Conservation (phyloP, 2,113 vertebrate genomes). For the Emydura subglobosa region DNA sequence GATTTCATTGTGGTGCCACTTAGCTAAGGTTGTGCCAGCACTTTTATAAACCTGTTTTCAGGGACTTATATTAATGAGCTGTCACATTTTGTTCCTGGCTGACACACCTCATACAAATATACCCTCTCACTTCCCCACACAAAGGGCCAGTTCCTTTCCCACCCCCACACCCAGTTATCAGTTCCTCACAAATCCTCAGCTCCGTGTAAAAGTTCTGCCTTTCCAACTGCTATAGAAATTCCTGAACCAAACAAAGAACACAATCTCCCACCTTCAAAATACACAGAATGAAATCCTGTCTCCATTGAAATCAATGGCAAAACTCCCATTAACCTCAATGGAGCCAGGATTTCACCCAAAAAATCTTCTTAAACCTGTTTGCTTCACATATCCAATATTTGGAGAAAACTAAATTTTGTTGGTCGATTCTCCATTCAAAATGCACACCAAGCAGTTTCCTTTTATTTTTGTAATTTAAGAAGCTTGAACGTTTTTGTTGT, state of each 20-base stretch:
- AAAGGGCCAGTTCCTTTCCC: neutral
- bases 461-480: neutral
- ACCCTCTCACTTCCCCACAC: neutral
- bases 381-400: neutral
- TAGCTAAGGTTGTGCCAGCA: slow-evolving; percentile 50
- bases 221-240: neutral
- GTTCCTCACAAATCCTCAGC: neutral
- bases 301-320: neutral
- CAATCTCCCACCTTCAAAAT: neutral
- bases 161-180: neutral
- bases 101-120: neutral
- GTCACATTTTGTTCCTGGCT: slow-evolving; percentile 42
- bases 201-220: neutral
- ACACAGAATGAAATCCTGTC: neutral
- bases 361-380: neutral
- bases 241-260: neutral
- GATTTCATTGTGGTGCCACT: slow-evolving; percentile 52
- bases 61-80: slow-evolving; percentile 52
- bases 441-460: neutral
- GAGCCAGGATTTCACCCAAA: neutral
- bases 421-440: neutral
- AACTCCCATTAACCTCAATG: neutral
- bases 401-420: neutral
- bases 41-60: slow-evolving; percentile 63
- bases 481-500: neutral